Percentiles rank a stretch among this genome's conserved stretches.
Evolutionary conservation across 2,113 vertebrate species (phyloP).

Genomic region (Pachyramphus minor): DNA sequence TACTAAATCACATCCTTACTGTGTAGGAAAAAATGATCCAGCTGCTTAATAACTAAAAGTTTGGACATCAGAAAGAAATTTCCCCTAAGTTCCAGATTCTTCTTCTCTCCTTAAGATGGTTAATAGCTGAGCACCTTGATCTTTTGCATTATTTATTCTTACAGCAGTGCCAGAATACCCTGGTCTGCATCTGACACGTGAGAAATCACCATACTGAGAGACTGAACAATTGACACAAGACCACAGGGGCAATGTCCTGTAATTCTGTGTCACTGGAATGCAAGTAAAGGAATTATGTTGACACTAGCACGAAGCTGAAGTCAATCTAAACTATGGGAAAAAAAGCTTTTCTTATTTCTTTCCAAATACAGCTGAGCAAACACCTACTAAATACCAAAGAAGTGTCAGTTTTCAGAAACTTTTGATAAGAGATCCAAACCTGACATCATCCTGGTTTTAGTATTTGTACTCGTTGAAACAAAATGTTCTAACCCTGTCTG

Average conservation of each 20-base stretch:
- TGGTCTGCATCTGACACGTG: not conserved
- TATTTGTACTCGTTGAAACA: not conserved
- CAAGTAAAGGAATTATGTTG: not conserved
- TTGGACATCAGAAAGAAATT: not conserved
- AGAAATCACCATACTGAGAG: not conserved
- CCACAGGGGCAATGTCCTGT: not conserved
- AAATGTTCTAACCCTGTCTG: not conserved
- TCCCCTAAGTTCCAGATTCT: not conserved
- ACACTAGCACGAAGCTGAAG: not conserved
- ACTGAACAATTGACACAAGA: not conserved
- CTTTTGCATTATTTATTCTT: not conserved
- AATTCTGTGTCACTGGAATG: not conserved
- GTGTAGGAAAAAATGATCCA: not conserved
- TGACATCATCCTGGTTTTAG: not conserved
- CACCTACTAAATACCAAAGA: not conserved
- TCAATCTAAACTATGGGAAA: not conserved
- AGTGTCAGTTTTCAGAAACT: not conserved
- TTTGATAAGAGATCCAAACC: not conserved
- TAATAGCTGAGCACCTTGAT: not conserved
- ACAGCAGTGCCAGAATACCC: not conserved
- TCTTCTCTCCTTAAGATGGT: not conserved
- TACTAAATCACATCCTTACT: not conserved
- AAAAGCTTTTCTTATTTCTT: not conserved
- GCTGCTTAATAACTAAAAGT: not conserved
- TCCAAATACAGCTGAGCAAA: slow-evolving; percentile 15